Percentiles rank a stretch among this genome's conserved stretches.
Conservation (phyloP, 2,797 vertebrate genomes). For the Trachops cirrhosus region DNA sequence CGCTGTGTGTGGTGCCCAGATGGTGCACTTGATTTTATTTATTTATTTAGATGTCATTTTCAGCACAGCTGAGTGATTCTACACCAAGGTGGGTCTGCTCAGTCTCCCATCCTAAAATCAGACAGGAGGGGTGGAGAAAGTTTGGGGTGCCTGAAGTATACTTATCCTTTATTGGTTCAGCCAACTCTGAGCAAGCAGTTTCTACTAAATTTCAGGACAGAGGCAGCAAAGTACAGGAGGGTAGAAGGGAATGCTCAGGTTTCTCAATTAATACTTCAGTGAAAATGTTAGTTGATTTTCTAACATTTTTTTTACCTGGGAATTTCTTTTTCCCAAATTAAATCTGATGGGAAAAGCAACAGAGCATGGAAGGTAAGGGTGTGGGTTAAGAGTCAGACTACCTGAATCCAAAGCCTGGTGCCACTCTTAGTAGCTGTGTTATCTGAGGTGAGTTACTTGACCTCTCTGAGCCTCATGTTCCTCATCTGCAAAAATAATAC, state of each 20-base stretch:
- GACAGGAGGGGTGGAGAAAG: not conserved
- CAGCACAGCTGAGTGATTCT: conserved; percentile 47
- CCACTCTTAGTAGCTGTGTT: not conserved
- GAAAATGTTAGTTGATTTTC: not conserved
- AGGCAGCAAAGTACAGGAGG: not conserved
- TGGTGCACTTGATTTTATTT: conserved; percentile 43
- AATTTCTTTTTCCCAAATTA: not conserved
- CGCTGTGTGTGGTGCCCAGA: conserved; percentile 14
- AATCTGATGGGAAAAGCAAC: not conserved
- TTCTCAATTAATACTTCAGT: not conserved
- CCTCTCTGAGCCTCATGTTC: not conserved
- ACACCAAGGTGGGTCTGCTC: conserved; percentile 5
- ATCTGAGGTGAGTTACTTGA: not conserved
- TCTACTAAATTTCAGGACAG: not conserved
- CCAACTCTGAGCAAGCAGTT: not conserved
- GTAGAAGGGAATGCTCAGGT: not conserved
- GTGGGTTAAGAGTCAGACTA: not conserved
- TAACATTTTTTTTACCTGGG: not conserved
- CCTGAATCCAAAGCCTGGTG: not conserved
- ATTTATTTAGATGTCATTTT: conserved; percentile 54
- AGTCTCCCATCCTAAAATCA: conserved; percentile 15
- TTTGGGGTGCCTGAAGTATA: not conserved
- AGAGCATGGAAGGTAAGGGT: not conserved
- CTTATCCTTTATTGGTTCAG: conserved; percentile 31
- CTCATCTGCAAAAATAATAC: not conserved